Percentiles rank a stretch among this genome's conserved stretches.
Evolutionary conservation across 2,888 invertebrate genomes (phyloP).

Genomic region (Plagiodera versicolora): DNA sequence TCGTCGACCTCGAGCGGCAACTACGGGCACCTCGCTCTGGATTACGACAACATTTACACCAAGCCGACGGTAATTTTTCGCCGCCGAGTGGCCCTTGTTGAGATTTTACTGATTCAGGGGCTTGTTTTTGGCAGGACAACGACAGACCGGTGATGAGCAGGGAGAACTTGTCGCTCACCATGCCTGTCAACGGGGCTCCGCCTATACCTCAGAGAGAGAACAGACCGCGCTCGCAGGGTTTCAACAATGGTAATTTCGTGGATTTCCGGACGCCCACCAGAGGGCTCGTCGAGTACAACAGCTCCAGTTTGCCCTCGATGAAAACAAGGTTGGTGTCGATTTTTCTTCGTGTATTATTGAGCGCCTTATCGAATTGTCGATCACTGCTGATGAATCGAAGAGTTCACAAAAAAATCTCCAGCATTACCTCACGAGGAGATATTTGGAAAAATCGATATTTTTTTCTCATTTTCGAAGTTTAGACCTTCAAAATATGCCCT

Average conservation of each 20-base stretch:
- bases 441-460: too few species aligned
- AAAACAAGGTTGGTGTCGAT: slow-evolving; percentile 55
- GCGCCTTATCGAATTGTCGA: too few species aligned
- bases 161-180: slow-evolving; percentile 53
- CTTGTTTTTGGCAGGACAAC: slow-evolving; percentile 36
- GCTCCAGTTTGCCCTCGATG: slow-evolving; percentile 54
- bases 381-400: too few species aligned
- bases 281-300: slow-evolving; percentile 51
- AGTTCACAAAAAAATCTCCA: too few species aligned
- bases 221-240: slow-evolving; percentile 64
- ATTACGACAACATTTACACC: slow-evolving; percentile 66
- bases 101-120: too few species aligned
- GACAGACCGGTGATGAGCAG: slow-evolving; percentile 44
- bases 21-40: slow-evolving; percentile 57
- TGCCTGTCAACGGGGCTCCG: slow-evolving; percentile 56
- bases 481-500: too few species aligned
- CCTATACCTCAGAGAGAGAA: slow-evolving; percentile 64
- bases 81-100: too few species aligned
- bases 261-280: slow-evolving; percentile 54
- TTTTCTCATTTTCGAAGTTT: neutral
- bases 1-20: slow-evolving; percentile 55
- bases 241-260: slow-evolving; percentile 51
- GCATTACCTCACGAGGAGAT: too few species aligned
- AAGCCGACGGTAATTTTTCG: slow-evolving; percentile 67
- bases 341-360: too few species aligned